These are phyloP conservation scores for Helobdella robusta DNA, from an alignment of 2,888 invertebrate species.

Conservation along the genomic window DNA sequence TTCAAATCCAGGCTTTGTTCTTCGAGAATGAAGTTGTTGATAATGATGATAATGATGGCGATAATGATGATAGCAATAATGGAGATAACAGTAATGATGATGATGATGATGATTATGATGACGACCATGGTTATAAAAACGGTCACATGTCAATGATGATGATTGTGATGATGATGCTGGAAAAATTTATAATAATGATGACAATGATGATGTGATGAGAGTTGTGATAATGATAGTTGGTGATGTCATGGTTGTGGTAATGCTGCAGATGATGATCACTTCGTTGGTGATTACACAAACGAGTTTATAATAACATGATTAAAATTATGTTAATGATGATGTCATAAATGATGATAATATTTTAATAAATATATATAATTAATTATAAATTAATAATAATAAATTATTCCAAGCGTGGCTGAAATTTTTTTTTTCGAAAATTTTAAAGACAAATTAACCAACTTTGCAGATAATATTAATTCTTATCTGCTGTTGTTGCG, in stretches of 20 bases:
- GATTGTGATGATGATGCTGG: background rate
- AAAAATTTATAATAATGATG: background rate
- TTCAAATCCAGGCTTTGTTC: too few relatives aligned
- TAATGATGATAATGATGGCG: too few relatives aligned
- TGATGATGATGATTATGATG: background rate
- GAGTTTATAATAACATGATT: too few relatives aligned
- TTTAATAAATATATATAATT: background rate
- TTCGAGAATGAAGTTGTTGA: too few relatives aligned
- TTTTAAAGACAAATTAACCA: too few relatives aligned
- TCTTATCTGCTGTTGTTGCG: too few relatives aligned
- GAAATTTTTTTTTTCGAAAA: too few relatives aligned
- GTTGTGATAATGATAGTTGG: background rate
- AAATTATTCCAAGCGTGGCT: too few relatives aligned
- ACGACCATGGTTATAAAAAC: background rate
- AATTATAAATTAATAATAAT: conserved; percentile 1
- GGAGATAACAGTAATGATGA: background rate
- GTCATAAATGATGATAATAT: too few relatives aligned
- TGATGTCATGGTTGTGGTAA: background rate
- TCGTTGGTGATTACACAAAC: background rate
- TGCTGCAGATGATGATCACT: background rate
- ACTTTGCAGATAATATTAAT: too few relatives aligned
- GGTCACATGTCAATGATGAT: background rate
- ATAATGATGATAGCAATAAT: too few relatives aligned
- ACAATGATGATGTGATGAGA: background rate
- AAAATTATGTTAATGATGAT: too few relatives aligned